Evolutionary conservation across 1,140 invertebrate genomes (phyloP), one percentile per base, ranked within the genome.

Genomic region (Drosophila parvula): DNA sequence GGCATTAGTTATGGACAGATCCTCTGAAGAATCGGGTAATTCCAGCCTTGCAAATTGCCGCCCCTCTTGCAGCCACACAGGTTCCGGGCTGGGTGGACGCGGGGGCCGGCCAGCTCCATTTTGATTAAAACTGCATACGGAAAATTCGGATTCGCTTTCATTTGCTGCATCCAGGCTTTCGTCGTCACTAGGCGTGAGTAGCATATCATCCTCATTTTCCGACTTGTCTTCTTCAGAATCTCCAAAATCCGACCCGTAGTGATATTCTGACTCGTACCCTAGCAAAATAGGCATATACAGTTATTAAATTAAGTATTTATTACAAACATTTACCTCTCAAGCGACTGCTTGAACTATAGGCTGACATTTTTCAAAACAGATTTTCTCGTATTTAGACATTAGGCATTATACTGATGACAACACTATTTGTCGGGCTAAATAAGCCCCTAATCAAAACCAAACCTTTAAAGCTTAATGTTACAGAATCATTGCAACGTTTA

Each of bases 191-290:
- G 96, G 95, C 57, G 94, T 96, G 3, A 93, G 93, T 4, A 93
- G 82, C 18, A 95, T 91, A 34, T 93, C 91, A 78, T 96, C 96
- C 84, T 97, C 96, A 58, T 95, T 95, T 56, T 95, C 93, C 3
- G 96, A 95, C 90, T 96, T 96, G 76, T 93, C 93, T 53, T 96
- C 96, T 90, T 96, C 96, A 0, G 96, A 96, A 83, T 97, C 96
- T 4, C 96, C 96, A 92, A 97, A 97, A 91, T 97, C 97, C 4
- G 96, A 97, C 1, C 97, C 97, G 92, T 97, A 97, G 91, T 97
- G 96, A 92, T 97, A 98, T 84, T 98, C 97, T 2, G 96, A 96
- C 81, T 97, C 96, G 91, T 96, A 97, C 68, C 96, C 96, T 92
- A 94, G 92, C 28, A 64, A 60, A 18, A 12, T 8, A 43, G 7